These are phyloP conservation scores for Eulemur rubriventer DNA, from an alignment of 2,797 vertebrate genomes.

Conservation along the genomic window DNA sequence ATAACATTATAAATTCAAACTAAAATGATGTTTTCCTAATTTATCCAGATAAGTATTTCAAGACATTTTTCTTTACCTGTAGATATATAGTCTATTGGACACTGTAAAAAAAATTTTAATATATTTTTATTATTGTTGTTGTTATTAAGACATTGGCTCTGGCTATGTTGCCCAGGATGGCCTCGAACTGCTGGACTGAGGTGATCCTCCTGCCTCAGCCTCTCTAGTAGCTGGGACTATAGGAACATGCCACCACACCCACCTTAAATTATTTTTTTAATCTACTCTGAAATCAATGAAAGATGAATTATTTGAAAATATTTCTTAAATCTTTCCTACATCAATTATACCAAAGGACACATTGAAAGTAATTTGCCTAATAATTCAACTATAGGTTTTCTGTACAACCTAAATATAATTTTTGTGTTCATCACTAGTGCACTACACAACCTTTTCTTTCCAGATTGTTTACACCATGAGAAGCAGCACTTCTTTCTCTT, in stretches of 20 bases:
- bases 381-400: background rate
- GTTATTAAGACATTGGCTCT: too few species aligned
- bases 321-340: slow-evolving; percentile 9
- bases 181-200: background rate
- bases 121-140: background rate
- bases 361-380: slow-evolving; percentile 17
- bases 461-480: background rate
- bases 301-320: slow-evolving; percentile 20
- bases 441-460: background rate
- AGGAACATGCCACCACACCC: background rate
- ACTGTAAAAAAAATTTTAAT: slow-evolving; percentile 35
- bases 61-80: background rate
- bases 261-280: background rate
- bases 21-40: background rate
- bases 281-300: slow-evolving; percentile 8
- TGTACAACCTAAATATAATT: background rate
- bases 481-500: slow-evolving; percentile 25
- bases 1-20: background rate
- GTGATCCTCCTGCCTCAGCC: background rate
- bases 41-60: slow-evolving; percentile 13
- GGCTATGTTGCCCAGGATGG: too few species aligned
- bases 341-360: background rate
- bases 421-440: background rate
- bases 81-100: background rate
- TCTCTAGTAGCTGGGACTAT: background rate